Evolutionary conservation across 1,140 invertebrate genomes (phyloP), one percentile per base, ranked within the genome.

Genomic region (Zophobas atratus): DNA sequence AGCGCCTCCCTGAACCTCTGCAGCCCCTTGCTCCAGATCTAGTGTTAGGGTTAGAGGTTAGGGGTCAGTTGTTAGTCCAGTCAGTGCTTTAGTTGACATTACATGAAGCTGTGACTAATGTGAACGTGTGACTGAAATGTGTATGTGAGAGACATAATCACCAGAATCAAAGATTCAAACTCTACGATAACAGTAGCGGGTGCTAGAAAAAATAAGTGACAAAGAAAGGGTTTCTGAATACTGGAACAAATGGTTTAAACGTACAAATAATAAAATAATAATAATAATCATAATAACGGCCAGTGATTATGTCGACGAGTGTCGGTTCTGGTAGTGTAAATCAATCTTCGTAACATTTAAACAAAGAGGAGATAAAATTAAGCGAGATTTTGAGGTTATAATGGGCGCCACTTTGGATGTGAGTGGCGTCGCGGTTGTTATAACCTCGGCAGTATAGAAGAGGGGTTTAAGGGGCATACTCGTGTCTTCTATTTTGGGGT

Each of bases 1-100:
- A 97, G 88, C 88, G 92, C 94, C 83, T 98, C 96, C 81, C 93
- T 91, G 88, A 96, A 99, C 77, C 94, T 93, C 87, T 95, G 93
- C 71, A 84, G 82, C 36, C 85, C 85, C 71, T 86, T 86, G 82
- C 84, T 85, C 85, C 85, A 86, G 82, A 86, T 86, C 85, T 98
- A 93, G 84, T 93, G 84, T 86, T 86, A 85, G 80, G 84, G 86
- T 86, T 87, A 86, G 84, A 83, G 79, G 84, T 85, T 86, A 85
- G 82, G 83, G 83, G 80, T 82, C 79, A 81, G 71, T 84, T 83
- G 82, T 84, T 84, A 84, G 84, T 84, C 79, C 70, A 81, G 84
- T 85, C 79, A 84, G 85, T 85, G 81, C 81, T 71, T 79, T 73
- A 76, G 74, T 79, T 76, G 72, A 80, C 57, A 77, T 79, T 80